phyloP scores from a whole-genome alignment of 2,797 vertebrate genomes.

The Chloroceryle amazona region DNA sequence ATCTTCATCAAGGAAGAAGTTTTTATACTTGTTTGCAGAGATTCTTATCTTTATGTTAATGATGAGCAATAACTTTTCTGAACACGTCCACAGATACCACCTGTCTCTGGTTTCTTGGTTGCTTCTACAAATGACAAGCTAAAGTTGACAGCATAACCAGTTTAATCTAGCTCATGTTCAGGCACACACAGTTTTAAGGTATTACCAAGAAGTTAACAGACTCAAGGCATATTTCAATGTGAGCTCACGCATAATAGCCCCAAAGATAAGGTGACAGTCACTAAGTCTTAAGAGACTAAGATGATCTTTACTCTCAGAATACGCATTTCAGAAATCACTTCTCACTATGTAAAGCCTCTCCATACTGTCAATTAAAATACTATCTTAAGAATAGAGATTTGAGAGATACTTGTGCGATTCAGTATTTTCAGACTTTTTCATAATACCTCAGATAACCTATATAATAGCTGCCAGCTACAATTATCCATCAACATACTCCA shows the following conservation, averaged over 20 bases:
- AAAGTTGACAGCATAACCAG: not conserved
- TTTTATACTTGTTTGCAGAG: not conserved
- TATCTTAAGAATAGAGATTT: not conserved
- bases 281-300: not conserved
- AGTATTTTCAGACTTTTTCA: not conserved
- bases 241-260: not conserved
- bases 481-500: not conserved
- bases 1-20: not conserved
- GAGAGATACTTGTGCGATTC: not conserved
- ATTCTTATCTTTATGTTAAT: not conserved
- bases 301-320: not conserved
- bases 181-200: not conserved
- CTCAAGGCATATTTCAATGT: not conserved
- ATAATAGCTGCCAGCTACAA: not conserved
- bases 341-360: not conserved
- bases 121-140: not conserved
- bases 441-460: not conserved
- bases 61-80: not conserved
- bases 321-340: not conserved
- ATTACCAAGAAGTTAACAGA: not conserved
- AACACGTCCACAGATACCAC: not conserved
- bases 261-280: not conserved
- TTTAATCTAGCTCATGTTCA: not conserved
- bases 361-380: not conserved
- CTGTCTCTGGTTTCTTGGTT: not conserved